Evolutionary conservation across 1,140 invertebrate genomes (phyloP).

Genomic region (Chironomus striatipennis): DNA sequence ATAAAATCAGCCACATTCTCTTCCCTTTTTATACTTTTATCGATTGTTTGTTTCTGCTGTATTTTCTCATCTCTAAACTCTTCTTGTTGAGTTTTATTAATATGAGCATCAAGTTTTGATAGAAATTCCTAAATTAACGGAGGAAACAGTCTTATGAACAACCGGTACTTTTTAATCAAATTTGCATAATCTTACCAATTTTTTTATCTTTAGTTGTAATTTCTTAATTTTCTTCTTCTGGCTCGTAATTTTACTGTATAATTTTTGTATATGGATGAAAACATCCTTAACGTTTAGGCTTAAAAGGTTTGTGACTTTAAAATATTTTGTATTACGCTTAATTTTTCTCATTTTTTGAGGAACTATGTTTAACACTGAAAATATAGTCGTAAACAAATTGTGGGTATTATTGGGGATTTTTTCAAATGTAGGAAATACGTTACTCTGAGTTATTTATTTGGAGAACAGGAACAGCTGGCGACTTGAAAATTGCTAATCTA

Average conservation of each 20-base stretch:
- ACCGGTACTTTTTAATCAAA: background rate
- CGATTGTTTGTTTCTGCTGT: background rate
- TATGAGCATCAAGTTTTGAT: constrained; percentile 3
- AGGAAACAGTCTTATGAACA: background rate
- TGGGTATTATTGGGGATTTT: too few relatives aligned
- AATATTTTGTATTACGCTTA: background rate
- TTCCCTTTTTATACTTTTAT: constrained; percentile 26
- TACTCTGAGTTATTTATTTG: too few relatives aligned
- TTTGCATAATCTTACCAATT: background rate
- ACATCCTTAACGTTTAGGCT: background rate
- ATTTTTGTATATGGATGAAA: background rate
- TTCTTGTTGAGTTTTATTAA: background rate
- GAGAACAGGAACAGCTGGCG: too few relatives aligned
- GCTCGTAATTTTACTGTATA: background rate
- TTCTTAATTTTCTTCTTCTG: background rate
- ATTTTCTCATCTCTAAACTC: background rate
- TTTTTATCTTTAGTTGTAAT: background rate
- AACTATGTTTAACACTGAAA: background rate
- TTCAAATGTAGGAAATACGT: too few relatives aligned
- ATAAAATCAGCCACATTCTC: constrained; percentile 48
- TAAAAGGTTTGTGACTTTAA: background rate
- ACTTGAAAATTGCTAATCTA: too few relatives aligned
- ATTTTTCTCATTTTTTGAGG: background rate
- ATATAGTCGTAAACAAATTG: too few relatives aligned
- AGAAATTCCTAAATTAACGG: background rate